Evolutionary conservation across 2,888 invertebrate species (phyloP), one percentile per base, ranked within the genome.

Genomic region (Aromia moschata): DNA sequence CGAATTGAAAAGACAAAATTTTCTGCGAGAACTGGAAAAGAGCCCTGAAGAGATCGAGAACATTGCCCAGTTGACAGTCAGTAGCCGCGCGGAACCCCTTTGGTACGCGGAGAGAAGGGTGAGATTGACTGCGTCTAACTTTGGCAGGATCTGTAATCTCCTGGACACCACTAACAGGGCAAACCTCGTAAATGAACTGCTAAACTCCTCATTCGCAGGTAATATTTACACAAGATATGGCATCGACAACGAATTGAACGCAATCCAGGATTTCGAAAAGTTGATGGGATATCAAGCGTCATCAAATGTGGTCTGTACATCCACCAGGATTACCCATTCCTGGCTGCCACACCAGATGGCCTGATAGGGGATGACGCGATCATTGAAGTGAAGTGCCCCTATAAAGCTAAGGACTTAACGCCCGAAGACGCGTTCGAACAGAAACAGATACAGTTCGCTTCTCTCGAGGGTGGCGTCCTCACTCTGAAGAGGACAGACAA

Each of bases 101-200:
- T 76, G 75, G 74, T 64, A 56, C 20, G 58, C 61, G 25, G 75
- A 75, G 56, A 56, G 76, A 33, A 66, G 44, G 17, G 71, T 71
- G 40, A 62, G 75, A 14, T 46, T 76, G 1, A 76, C 75, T 10
- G 74, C 75, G 2, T 75, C 75, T 0, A 72, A 71, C 66, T 75
- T 75, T 43, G 75, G 74, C 10, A 54, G 66, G n/a, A 68, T 74
- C 25, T 67, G 25, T 38, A 72, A 71, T 55, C 55, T 74, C 25
- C 37, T 56, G 10, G 64, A 66, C 20, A 60, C 54, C 10, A 74
- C 74, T 1, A 56, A 64, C 56, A 60, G 71, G 14, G 49, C 43
- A 14, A 69, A 62, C 12, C 25, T 65, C 9, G 72, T 66, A 3
- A 60, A 68, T 10, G 62, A 64, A 15, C 41, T 74, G 30, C 25